phyloP scores from a whole-genome alignment of 2,888 invertebrate species.

The Hipparchia sbordonii region DNA sequence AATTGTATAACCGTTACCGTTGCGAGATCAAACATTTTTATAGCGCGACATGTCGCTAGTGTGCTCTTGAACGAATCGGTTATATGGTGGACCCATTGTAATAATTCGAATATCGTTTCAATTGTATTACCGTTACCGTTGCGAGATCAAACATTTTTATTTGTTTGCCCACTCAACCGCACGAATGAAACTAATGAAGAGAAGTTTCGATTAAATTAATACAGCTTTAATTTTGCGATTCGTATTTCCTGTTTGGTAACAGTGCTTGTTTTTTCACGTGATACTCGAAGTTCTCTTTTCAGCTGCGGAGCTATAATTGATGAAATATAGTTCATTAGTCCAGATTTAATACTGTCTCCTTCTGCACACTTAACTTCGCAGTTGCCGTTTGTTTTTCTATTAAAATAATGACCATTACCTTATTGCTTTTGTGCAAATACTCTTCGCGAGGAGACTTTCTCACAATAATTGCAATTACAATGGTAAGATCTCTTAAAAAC shows the following conservation, averaged over 20 bases:
- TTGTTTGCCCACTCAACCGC: conserved; percentile 77
- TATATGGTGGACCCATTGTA: background rate
- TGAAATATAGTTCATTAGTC: conserved; percentile 65
- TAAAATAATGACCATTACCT: conserved; percentile 32
- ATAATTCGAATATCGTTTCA: conserved; percentile 42
- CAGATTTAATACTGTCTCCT: conserved; percentile 47
- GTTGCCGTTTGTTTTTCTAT: conserved; percentile 47
- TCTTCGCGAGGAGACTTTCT: conserved; percentile 10
- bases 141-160: conserved; percentile 79
- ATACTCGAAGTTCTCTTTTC: conserved; percentile 54
- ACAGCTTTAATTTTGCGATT: conserved; percentile 67
- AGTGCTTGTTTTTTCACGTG: conserved; percentile 42
- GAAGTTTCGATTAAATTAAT: conserved; percentile 78
- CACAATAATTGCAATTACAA: conserved; percentile 8
- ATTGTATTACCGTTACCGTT: conserved; percentile 59
- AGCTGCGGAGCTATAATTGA: conserved; percentile 52
- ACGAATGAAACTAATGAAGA: conserved; percentile 72
- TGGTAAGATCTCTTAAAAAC: conserved; percentile 4
- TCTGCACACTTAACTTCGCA: conserved; percentile 32
- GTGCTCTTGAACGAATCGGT: background rate
- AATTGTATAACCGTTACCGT: conserved; percentile 47
- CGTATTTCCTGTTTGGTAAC: conserved; percentile 48
- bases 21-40: conserved; percentile 68
- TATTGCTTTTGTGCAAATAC: conserved; percentile 26
- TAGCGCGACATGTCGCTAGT: background rate